phyloP scores from a whole-genome alignment of 2,797 vertebrate genomes.

The Macroramphosus scolopax region DNA sequence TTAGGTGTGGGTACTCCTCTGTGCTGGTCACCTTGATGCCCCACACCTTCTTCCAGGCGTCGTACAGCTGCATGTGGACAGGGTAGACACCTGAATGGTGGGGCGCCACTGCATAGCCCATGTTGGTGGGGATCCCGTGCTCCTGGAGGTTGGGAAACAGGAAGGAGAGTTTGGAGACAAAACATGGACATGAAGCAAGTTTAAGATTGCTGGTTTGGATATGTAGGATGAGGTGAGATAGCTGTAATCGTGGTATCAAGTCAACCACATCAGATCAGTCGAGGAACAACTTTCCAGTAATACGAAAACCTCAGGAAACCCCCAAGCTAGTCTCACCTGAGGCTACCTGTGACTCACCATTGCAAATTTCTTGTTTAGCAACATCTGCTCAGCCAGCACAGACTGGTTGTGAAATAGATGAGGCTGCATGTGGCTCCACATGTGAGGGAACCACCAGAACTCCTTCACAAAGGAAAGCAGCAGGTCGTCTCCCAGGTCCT shows the following conservation, averaged over 20 bases:
- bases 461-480: conserved; percentile 93
- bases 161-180: not conserved
- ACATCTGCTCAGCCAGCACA: conserved; percentile 96
- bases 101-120: conserved; percentile 96
- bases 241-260: too few relatives aligned
- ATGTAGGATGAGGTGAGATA: too few relatives aligned
- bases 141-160: conserved; percentile 75
- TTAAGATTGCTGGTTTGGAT: too few relatives aligned
- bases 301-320: not conserved
- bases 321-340: not conserved
- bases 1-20: conserved; percentile 97
- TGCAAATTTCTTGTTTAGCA: conserved; percentile 97
- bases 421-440: conserved; percentile 99
- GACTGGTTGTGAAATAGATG: conserved; percentile 99
- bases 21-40: conserved; percentile 96
- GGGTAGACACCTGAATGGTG: conserved; percentile 98
- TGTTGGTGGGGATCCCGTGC: conserved; percentile 95
- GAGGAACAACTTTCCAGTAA: not conserved
- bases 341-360: conserved; percentile 83
- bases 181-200: too few relatives aligned
- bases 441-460: conserved; percentile 99
- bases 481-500: conserved; percentile 94
- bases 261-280: not conserved
- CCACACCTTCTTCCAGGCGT: conserved; percentile 99
- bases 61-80: conserved; percentile 93